phyloP scores from a whole-genome alignment of 92 coral and sea anemone species.

The Bergia sp. region DNA sequence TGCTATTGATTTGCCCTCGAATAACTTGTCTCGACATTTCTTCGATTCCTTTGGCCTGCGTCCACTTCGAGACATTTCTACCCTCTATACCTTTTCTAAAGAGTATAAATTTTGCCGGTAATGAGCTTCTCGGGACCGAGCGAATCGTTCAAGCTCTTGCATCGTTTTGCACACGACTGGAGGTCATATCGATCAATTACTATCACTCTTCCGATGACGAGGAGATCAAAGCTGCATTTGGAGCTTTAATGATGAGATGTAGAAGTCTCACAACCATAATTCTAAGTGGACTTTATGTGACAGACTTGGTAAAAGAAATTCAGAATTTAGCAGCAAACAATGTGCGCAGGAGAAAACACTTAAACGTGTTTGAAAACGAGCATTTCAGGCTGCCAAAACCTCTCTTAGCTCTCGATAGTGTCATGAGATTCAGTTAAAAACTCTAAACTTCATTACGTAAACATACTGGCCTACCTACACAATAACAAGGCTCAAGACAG shows the following conservation, averaged over 20 bases:
- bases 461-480: background rate
- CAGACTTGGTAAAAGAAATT: constrained; percentile 55
- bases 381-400: constrained; percentile 51
- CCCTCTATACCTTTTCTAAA: constrained; percentile 62
- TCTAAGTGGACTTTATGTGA: constrained; percentile 75
- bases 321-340: constrained; percentile 25
- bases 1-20: constrained; percentile 64
- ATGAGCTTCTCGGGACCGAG: constrained; percentile 69
- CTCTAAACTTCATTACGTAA: background rate
- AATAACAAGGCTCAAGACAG: background rate
- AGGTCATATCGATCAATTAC: constrained; percentile 60
- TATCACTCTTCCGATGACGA: constrained; percentile 67
- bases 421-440: constrained; percentile 37
- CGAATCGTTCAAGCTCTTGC: constrained; percentile 62
- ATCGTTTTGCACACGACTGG: constrained; percentile 43
- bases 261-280: constrained; percentile 52
- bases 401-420: constrained; percentile 38
- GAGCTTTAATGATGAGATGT: constrained; percentile 56
- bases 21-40: constrained; percentile 74
- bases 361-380: constrained; percentile 48
- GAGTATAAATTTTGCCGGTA: constrained; percentile 68
- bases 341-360: background rate
- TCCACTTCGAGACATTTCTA: constrained; percentile 69
- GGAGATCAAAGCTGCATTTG: constrained; percentile 66
- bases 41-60: constrained; percentile 75